phyloP scores from a whole-genome alignment of 2,888 invertebrate species.

The Spodoptera littoralis region DNA sequence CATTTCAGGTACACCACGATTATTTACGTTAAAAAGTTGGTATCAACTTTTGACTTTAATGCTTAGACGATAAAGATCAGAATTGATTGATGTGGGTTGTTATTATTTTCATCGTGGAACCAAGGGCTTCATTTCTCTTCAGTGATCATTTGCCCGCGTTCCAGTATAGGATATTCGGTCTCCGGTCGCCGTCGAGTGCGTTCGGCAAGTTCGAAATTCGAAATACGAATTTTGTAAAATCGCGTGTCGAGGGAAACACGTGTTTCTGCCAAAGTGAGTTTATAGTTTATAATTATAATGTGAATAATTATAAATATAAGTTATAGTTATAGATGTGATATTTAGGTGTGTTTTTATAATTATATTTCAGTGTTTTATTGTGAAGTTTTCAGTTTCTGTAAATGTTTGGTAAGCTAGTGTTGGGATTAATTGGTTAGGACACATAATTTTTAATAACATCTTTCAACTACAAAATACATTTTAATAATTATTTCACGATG shows the following conservation, averaged over 20 bases:
- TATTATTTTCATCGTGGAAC: constrained; percentile 73
- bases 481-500: too few relatives aligned
- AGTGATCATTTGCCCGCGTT: constrained; percentile 62
- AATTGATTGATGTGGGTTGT: constrained; percentile 61
- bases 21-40: constrained; percentile 61
- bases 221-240: constrained; percentile 46
- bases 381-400: constrained; percentile 40
- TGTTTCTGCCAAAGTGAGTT: constrained; percentile 64
- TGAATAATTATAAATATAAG: constrained; percentile 28
- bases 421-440: constrained; percentile 35
- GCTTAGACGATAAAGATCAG: constrained; percentile 51
- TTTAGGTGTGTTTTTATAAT: constrained; percentile 24
- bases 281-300: constrained; percentile 44
- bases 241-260: constrained; percentile 61
- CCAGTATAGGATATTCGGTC: constrained; percentile 70
- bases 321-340: constrained; percentile 22
- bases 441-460: neutral
- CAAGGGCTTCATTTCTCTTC: constrained; percentile 71
- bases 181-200: constrained; percentile 65
- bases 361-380: constrained; percentile 44
- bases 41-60: constrained; percentile 58
- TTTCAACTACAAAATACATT: too few relatives aligned
- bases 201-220: constrained; percentile 54
- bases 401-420: constrained; percentile 41
- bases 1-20: constrained; percentile 67